Conservation (phyloP, 2,797 vertebrate genomes). For the Takifugu ocellatus region DNA sequence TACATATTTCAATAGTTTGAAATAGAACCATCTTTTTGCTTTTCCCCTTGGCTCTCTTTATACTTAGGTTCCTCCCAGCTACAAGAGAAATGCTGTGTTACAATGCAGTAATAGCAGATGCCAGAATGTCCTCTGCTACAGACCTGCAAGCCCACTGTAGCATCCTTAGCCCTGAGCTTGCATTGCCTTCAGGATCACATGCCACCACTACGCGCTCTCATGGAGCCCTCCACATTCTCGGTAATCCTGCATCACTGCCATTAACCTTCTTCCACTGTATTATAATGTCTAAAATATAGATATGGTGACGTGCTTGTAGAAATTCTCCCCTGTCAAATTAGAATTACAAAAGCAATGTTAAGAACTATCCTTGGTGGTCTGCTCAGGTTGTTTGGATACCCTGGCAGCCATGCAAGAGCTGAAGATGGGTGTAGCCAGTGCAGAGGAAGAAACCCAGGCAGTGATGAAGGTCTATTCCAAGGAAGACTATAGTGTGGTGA, state of each 20-base stretch:
- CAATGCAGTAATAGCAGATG: constrained; percentile 95
- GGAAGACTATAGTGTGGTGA: constrained; percentile 97
- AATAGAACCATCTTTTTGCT: neutral
- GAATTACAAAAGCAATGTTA: neutral
- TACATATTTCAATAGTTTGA: too few relatives aligned
- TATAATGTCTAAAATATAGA: constrained; percentile 2
- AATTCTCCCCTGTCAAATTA: neutral
- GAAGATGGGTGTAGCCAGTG: constrained; percentile 94
- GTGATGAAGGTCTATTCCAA: constrained; percentile 99
- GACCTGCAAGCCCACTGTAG: constrained; percentile 92
- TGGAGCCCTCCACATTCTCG: constrained; percentile 94
- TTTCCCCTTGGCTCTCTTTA: neutral
- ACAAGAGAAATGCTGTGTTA: constrained; percentile 95
- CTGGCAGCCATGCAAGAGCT: constrained; percentile 97
- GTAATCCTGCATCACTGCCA: constrained; percentile 63
- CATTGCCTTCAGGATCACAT: constrained; percentile 89
- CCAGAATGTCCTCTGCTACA: constrained; percentile 87
- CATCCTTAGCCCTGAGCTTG: constrained; percentile 94
- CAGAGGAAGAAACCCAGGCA: constrained; percentile 96
- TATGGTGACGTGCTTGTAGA: neutral
- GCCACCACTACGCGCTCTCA: constrained; percentile 96
- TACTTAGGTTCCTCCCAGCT: constrained; percentile 84
- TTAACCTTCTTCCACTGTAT: constrained; percentile 2
- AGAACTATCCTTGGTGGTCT: constrained; percentile 13
- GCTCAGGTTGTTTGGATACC: constrained; percentile 93